Base-by-base conservation (phyloP, 35 echinoderm and acorn worm species). In the Hemicentrotus pulcherrimus region DNA sequence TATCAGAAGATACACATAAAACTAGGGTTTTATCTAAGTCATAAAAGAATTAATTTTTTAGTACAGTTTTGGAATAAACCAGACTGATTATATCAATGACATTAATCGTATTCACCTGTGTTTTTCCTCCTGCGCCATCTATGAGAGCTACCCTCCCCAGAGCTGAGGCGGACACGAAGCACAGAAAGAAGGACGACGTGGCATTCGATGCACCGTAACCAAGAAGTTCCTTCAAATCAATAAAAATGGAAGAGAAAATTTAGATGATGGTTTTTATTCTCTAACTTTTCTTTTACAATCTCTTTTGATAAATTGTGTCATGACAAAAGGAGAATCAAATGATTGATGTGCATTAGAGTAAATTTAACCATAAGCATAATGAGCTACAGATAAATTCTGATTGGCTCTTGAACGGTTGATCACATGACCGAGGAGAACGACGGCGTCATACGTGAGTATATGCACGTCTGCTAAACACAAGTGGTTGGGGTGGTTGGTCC, bases 191-290 rank as follows among this genome's bases (percentile, higher is more conserved):
- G 11, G 94, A 95, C n/a, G 85, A 85, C 1, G 98, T 35, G 88
- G 95, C 95, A 61, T 98, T 95, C 46, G 94, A 95, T n/a, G 91
- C 94, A 61, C 98, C 98, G 94, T 97, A 97, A 32, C 96, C 98
- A 47, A 98, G 52, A 12, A 99, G 85, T 86, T 99, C 98, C 98
- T 99, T 8, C 35, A 41, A 41, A 41, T 41, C 96, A 32, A 58
- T 14, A 41, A 41, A 41, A 41, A 1, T 0, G 35, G 35, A 41
- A 41, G 3, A 41, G 35, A 41, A 3, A 41, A 41, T 3, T 41
- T 0, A 41, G 35, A 41, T 41, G 0, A 41, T 3, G 35, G 35
- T 3, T 41, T 41, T 41, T 9, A 94, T 28, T 94, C 9, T 45
- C 15, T 28, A 8, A 30, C 16, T 30, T 19, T n/a, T 94, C 24